Evolutionary conservation across 2,888 invertebrate genomes (phyloP).

Genomic region (Leucania comma): DNA sequence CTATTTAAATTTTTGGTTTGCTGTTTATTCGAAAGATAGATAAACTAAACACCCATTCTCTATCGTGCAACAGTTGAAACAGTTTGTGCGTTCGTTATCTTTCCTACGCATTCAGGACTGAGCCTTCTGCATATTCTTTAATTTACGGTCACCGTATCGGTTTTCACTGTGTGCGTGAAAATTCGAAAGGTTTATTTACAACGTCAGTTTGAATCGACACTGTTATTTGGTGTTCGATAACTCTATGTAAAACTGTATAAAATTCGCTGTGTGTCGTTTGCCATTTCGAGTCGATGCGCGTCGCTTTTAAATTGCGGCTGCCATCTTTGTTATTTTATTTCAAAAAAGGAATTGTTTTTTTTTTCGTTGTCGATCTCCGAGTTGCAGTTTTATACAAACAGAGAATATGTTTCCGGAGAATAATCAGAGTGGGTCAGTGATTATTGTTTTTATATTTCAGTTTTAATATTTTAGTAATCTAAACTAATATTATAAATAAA

Average conservation of each 20-base stretch:
- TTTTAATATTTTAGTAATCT: background rate
- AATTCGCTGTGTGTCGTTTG: conserved; percentile 44
- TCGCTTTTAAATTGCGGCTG: conserved; percentile 29
- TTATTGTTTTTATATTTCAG: too few relatives aligned
- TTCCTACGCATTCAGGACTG: conserved; percentile 6
- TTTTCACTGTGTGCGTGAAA: conserved; percentile 52
- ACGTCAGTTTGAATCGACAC: conserved; percentile 59
- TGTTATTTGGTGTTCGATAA: conserved; percentile 52
- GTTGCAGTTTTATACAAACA: conserved; percentile 9
- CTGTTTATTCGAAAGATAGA: too few relatives aligned
- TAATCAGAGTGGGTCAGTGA: background rate
- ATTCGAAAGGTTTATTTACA: conserved; percentile 60
- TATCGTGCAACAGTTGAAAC: background rate
- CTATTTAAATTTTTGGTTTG: too few relatives aligned
- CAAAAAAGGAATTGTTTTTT: conserved; percentile 12
- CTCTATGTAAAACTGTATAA: conserved; percentile 47
- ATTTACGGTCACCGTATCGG: conserved; percentile 34
- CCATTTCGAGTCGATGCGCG: conserved; percentile 29
- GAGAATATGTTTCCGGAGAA: conserved; percentile 5
- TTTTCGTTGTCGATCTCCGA: background rate
- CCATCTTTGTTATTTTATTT: conserved; percentile 29
- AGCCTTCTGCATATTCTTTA: conserved; percentile 34
- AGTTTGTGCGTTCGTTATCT: background rate
- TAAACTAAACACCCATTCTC: background rate
- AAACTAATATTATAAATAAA: too few relatives aligned